phyloP scores from a whole-genome alignment of 2,113 vertebrate species.

The Okapia johnstoni region DNA sequence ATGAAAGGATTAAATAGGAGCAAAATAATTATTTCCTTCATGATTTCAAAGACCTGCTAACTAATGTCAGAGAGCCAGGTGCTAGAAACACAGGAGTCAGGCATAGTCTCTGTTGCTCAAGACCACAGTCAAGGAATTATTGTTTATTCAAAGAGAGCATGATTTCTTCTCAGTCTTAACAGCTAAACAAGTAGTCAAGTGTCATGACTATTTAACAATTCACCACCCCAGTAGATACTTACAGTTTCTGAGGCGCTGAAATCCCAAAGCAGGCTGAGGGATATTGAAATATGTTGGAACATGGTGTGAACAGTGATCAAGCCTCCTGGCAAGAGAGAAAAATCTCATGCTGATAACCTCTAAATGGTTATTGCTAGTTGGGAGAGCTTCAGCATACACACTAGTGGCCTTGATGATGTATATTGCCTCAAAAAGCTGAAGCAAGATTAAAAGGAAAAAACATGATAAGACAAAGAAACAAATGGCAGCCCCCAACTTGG shows the following conservation, averaged over 20 bases:
- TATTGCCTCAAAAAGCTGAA: neutral
- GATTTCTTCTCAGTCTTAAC: neutral
- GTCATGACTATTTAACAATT: neutral
- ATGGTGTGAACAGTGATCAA: neutral
- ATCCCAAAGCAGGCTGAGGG: neutral
- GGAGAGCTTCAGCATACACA: neutral
- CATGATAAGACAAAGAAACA: neutral
- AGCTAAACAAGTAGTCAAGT: neutral
- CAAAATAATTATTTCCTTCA: neutral
- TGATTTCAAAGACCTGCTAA: neutral
- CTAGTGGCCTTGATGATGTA: neutral
- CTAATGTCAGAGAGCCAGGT: neutral
- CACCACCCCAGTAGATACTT: neutral
- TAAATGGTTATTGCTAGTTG: neutral
- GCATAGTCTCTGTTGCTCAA: neutral
- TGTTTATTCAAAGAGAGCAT: neutral
- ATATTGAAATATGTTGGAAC: neutral
- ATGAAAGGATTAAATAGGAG: neutral
- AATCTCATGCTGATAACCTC: neutral
- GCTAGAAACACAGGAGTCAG: neutral
- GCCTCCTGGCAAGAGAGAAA: neutral
- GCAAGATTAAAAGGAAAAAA: neutral
- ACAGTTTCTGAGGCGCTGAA: neutral
- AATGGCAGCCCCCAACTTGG: neutral
- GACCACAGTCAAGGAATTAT: neutral